Evolutionary conservation across 2,888 invertebrate species (phyloP), one percentile per base, ranked within the genome.

Genomic region (Meloe dianella): DNA sequence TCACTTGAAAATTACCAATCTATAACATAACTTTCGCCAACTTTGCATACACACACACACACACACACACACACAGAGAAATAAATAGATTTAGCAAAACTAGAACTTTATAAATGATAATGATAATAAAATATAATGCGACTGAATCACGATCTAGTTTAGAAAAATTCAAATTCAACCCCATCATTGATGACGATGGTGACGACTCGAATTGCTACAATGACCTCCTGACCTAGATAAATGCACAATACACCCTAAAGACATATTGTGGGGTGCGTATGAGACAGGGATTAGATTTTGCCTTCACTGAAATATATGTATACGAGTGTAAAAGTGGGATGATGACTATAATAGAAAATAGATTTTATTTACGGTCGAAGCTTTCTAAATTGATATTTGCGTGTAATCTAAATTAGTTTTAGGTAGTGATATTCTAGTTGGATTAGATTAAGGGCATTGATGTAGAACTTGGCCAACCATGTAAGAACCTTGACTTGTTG

Each of bases 191-290:
- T 47, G 47, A 20, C 47, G 47, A 10, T 20, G 47, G 70, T 64
- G 69, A 69, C 70, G 72, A 71, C 74, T 73, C 74, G 59, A 61
- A 63, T 63, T 64, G 73, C 67, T 73, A 68, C 74, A 68, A 67
- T 61, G 69, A 73, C 74, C 74, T 65, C 67, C 56, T 74, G 66
- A 70, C 74, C 72, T 66, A 70, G 61, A 70, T 71, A 12, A 14
- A 35, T 35, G 12, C n/a, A 41, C 6, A 41, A n/a, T n/a, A n/a
- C 17, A n/a, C n/a, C 41, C 41, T 17, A 41, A 41, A 41, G 41
- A 41, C 41, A 27, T 27, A 27, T 27, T 27, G n/a, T 27, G 27
- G 2, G 4, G 27, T 3, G 4, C 4, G 27, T 27, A 3, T 27
- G 27, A 27, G 27, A 27, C 27, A 41, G 17, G 6, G 41, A 4